phyloP scores from a whole-genome alignment of 2,888 invertebrate genomes.

The Apomyelois bistriatella region DNA sequence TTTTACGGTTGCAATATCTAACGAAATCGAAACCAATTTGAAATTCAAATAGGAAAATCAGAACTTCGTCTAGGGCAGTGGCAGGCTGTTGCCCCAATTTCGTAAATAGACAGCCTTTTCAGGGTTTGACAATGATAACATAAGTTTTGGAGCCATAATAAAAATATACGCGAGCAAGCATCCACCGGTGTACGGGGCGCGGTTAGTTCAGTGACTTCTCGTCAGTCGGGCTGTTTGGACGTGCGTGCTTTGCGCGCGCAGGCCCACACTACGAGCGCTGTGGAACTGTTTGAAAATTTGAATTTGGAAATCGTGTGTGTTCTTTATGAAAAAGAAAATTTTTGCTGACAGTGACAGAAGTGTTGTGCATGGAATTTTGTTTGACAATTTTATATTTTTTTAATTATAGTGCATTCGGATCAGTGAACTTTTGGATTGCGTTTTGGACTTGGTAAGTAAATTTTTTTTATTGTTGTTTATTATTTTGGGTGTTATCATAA shows the following conservation, averaged over 20 bases:
- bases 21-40: not conserved
- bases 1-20: not conserved
- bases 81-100: conserved; percentile 57
- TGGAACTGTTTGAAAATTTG: conserved; percentile 38
- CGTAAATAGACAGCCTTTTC: conserved; percentile 55
- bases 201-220: conserved; percentile 73
- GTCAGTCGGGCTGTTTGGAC: conserved; percentile 45
- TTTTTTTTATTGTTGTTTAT: conserved; percentile 15
- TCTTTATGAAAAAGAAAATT: conserved; percentile 34
- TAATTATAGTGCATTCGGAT: conserved; percentile 51
- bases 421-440: conserved; percentile 73
- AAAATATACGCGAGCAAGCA: conserved; percentile 55
- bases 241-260: conserved; percentile 34
- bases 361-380: conserved; percentile 35
- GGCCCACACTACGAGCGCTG: conserved; percentile 30
- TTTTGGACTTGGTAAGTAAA: conserved; percentile 67
- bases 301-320: conserved; percentile 33
- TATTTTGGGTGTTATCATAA: not conserved
- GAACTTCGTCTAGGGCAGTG: not conserved
- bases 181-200: conserved; percentile 49
- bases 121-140: conserved; percentile 68
- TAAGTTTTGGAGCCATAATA: conserved; percentile 46
- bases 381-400: conserved; percentile 27
- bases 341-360: conserved; percentile 65
- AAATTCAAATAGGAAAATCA: not conserved